These are phyloP conservation scores for Drosophila littoralis DNA, from an alignment of 1,140 invertebrate species.

Conservation along the genomic window DNA sequence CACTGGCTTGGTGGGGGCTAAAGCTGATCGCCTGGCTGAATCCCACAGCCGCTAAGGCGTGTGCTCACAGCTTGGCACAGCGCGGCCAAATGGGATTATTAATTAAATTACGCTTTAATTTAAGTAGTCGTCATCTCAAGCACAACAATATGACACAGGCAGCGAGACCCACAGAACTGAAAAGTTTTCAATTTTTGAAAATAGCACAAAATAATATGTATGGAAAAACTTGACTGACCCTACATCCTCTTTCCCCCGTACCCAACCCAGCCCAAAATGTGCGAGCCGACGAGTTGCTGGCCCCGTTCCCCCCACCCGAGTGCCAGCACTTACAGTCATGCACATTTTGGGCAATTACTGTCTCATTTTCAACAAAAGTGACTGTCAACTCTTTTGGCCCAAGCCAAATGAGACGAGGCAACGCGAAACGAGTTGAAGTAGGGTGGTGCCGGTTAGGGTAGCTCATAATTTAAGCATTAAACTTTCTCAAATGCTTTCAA, in stretches of 20 bases:
- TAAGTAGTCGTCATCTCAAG: conserved; percentile 73
- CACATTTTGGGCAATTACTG: conserved; percentile 79
- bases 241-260: too few species aligned
- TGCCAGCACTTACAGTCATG: conserved; percentile 47
- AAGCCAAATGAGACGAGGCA: background rate
- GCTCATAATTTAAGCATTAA: conserved; percentile 83
- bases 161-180: conserved; percentile 36
- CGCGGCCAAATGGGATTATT: conserved; percentile 80
- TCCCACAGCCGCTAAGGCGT: conserved; percentile 43
- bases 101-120: conserved; percentile 83
- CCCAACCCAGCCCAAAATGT: background rate
- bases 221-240: conserved; percentile 67
- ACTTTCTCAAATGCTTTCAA: conserved; percentile 81
- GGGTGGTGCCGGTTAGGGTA: conserved; percentile 26
- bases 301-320: background rate
- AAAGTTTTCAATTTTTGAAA: conserved; percentile 75
- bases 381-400: conserved; percentile 73
- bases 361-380: conserved; percentile 80
- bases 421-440: conserved; percentile 1
- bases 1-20: background rate
- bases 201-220: conserved; percentile 4
- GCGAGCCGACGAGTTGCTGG: too few species aligned
- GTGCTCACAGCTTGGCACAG: conserved; percentile 53
- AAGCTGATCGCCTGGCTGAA: conserved; percentile 35
- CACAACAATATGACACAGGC: conserved; percentile 71